Percentiles rank a stretch among this genome's conserved stretches.
These are phyloP conservation scores for Drosophila suboccidentalis DNA, from an alignment of 2,888 invertebrate species.

Conservation along the genomic window DNA sequence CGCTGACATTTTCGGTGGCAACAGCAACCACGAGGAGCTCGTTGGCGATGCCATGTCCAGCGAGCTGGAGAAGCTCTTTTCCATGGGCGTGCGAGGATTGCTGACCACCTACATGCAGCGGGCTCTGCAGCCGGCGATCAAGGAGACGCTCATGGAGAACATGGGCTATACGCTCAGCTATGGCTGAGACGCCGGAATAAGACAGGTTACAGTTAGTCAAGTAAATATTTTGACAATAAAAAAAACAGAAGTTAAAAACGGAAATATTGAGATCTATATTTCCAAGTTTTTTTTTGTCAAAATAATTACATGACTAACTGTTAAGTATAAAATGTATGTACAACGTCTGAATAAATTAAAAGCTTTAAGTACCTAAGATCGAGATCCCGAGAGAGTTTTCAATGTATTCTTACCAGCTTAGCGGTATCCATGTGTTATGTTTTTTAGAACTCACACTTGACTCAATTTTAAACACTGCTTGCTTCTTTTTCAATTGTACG, in stretches of 20 bases:
- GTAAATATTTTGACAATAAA: neutral
- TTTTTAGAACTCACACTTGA: constrained; percentile 36
- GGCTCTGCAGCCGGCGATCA: constrained; percentile 93
- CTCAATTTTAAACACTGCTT: constrained; percentile 40
- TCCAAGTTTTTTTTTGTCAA: neutral
- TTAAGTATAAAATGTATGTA: constrained; percentile 17
- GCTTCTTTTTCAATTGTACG: constrained; percentile 30
- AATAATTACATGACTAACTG: neutral
- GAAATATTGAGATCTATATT: neutral
- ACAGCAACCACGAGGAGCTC: constrained; percentile 85
- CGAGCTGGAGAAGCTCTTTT: constrained; percentile 94
- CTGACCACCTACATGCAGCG: constrained; percentile 94
- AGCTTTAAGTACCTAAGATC: constrained; percentile 47
- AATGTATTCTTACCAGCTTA: constrained; percentile 75
- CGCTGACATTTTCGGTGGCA: constrained; percentile 79
- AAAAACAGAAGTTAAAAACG: too few relatives aligned
- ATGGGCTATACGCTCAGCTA: constrained; percentile 95
- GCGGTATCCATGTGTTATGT: constrained; percentile 73
- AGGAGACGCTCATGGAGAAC: constrained; percentile 94
- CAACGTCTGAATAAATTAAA: constrained; percentile 46
- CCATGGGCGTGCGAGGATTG: constrained; percentile 92
- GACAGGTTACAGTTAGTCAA: constrained; percentile 7
- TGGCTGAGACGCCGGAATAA: constrained; percentile 86
- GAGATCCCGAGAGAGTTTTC: neutral
- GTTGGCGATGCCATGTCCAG: constrained; percentile 89